A percentile compares a stretch with the other conserved stretches of the same genome.
These are phyloP conservation scores for Sebastes hopkinsi DNA, from an alignment of 2,797 vertebrate species.

Conservation along the genomic window DNA sequence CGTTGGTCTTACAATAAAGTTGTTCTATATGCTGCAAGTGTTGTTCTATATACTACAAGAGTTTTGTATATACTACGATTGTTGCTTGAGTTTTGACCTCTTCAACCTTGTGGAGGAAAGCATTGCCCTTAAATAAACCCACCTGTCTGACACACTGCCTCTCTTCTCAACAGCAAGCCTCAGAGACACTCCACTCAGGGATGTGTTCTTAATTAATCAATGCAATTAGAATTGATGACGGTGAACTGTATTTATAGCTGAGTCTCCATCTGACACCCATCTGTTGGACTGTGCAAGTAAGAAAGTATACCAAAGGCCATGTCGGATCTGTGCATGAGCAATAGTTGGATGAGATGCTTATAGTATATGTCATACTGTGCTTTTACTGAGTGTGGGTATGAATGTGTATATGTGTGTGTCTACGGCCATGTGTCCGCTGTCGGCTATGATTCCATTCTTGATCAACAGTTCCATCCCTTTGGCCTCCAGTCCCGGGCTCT, in stretches of 20 bases:
- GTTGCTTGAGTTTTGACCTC: background rate
- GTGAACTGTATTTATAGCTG: background rate
- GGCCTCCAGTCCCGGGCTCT: constrained; percentile 70
- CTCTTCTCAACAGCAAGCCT: background rate
- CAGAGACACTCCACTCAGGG: background rate
- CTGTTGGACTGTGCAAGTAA: background rate
- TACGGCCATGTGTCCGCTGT: constrained; percentile 58
- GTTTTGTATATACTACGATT: background rate
- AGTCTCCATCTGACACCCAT: constrained; percentile 8
- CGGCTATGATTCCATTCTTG: constrained; percentile 48
- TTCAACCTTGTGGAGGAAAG: constrained; percentile 6
- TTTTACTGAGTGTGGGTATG: constrained; percentile 11
- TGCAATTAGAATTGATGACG: background rate
- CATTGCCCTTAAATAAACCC: constrained; percentile 14
- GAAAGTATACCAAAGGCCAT: constrained; percentile 7
- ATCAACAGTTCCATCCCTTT: constrained; percentile 57
- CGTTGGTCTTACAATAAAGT: background rate
- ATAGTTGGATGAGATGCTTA: constrained; percentile 16
- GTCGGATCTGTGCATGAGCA: constrained; percentile 6
- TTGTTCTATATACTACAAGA: background rate
- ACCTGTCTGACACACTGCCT: constrained; percentile 10
- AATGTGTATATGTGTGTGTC: constrained; percentile 7
- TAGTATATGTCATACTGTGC: constrained; percentile 20
- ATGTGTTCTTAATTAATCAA: constrained; percentile 5
- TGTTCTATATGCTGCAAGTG: no score